phyloP scores from a whole-genome alignment of 2,888 invertebrate genomes.

The Drosophila austrosaltans region DNA sequence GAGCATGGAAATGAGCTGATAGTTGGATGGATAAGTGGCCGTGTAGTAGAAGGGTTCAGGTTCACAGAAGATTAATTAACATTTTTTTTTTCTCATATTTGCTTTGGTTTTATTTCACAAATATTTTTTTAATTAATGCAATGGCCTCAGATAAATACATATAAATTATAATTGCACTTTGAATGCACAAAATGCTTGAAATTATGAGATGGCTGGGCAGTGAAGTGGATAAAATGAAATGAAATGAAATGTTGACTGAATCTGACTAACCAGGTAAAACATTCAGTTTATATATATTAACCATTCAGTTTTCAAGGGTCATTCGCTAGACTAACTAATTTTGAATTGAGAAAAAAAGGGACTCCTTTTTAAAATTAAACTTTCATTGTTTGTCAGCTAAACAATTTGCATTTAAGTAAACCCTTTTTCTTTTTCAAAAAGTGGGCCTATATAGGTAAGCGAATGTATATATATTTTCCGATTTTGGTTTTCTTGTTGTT shows the following conservation, averaged over 20 bases:
- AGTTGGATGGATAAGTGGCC: conserved; percentile 11
- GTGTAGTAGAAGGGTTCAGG: neutral
- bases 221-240: conserved; percentile 16
- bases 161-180: conserved; percentile 36
- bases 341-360: neutral
- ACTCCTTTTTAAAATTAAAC: conserved; percentile 1
- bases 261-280: conserved; percentile 17
- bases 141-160: conserved; percentile 1
- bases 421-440: neutral
- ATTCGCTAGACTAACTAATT: conserved; percentile 1
- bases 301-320: conserved; percentile 33
- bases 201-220: conserved; percentile 16
- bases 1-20: neutral
- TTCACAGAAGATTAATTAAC: conserved; percentile 23
- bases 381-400: conserved; percentile 6
- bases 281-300: conserved; percentile 8
- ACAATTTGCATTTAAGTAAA: neutral
- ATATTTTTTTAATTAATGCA: conserved; percentile 17
- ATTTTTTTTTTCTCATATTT: conserved; percentile 14
- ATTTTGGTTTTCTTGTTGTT: conserved; percentile 38
- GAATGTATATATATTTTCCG: conserved; percentile 21
- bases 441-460: neutral
- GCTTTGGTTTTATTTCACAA: neutral
- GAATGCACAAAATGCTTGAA: conserved; percentile 29
- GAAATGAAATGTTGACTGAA: conserved; percentile 22